These are phyloP conservation scores for Eulemur mongoz DNA, from an alignment of 2,797 vertebrate genomes.

Conservation along the genomic window DNA sequence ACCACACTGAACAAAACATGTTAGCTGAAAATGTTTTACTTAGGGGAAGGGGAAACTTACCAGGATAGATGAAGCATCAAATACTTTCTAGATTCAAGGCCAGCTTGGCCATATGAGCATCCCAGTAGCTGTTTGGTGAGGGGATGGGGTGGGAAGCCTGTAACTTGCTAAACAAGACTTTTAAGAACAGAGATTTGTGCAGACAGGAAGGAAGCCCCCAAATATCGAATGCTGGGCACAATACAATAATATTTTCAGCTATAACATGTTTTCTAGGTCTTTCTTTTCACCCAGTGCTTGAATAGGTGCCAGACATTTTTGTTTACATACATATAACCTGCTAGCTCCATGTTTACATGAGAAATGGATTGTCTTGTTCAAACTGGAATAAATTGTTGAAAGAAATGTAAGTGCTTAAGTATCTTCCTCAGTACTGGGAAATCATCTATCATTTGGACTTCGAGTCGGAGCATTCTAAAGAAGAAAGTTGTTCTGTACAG, in stretches of 20 bases:
- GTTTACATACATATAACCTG: background rate
- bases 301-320: background rate
- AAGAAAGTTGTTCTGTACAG: background rate
- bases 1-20: background rate
- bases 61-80: background rate
- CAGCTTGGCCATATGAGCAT: background rate
- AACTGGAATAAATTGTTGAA: constrained; percentile 46
- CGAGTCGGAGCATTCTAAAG: background rate
- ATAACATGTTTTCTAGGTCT: background rate
- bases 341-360: background rate
- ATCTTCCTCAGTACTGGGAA: constrained; percentile 49
- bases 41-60: background rate
- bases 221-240: background rate
- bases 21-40: background rate
- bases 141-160: fast-evolving
- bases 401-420: constrained; percentile 46
- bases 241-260: background rate
- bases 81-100: background rate
- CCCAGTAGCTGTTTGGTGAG: background rate
- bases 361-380: constrained; percentile 20
- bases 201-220: background rate
- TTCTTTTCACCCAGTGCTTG: background rate
- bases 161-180: background rate
- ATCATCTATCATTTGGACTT: constrained; percentile 62
- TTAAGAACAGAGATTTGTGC: background rate